phyloP scores from a whole-genome alignment of 2,888 invertebrate genomes.

The Terebella lapidaria region DNA sequence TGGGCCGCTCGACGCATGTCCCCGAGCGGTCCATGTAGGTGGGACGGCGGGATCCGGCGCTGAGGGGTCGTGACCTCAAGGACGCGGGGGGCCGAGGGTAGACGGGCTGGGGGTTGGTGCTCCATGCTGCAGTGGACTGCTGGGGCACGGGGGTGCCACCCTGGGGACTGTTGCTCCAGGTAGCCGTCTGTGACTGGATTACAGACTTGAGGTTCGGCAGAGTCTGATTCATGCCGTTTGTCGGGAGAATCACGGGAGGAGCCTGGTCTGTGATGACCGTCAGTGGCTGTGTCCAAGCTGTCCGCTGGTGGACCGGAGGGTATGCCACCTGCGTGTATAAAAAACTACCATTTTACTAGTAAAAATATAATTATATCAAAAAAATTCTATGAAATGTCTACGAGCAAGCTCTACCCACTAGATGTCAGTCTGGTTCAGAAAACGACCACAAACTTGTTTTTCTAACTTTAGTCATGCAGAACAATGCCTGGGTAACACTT shows the following conservation, averaged over 20 bases:
- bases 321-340: constrained; percentile 23
- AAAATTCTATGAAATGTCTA: too few relatives aligned
- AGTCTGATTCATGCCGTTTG: constrained; percentile 22
- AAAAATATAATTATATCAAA: neutral
- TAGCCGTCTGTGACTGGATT: constrained; percentile 6
- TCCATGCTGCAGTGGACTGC: constrained; percentile 5
- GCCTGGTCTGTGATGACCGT: constrained; percentile 13
- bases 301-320: constrained; percentile 33
- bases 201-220: constrained; percentile 18
- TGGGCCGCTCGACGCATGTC: too few relatives aligned
- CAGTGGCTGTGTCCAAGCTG: constrained; percentile 35
- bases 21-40: too few relatives aligned
- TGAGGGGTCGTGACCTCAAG: constrained; percentile 41
- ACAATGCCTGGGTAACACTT: too few relatives aligned
- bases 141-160: constrained; percentile 4
- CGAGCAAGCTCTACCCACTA: too few relatives aligned
- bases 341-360: neutral
- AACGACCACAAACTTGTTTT: too few relatives aligned
- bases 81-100: constrained; percentile 10
- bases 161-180: neutral
- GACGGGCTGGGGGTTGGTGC: neutral
- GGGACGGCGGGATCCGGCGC: constrained; percentile 33
- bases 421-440: too few relatives aligned
- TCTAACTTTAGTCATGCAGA: too few relatives aligned
- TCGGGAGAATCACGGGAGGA: constrained; percentile 17